These are phyloP conservation scores for Athalia circularis DNA, from an alignment of 2,888 invertebrate species.

Conservation along the genomic window DNA sequence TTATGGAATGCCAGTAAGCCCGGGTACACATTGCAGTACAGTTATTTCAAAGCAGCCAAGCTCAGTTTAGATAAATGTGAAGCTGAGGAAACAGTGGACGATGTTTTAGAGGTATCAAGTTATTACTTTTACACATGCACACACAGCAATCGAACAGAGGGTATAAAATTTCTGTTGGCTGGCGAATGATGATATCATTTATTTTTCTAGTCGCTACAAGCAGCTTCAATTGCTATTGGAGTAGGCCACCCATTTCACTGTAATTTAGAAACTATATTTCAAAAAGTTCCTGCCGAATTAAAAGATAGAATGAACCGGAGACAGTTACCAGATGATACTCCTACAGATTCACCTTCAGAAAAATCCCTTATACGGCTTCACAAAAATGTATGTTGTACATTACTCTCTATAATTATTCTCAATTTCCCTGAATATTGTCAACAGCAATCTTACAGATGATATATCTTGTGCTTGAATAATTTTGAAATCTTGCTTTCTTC, in stretches of 20 bases:
- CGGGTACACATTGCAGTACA: conserved; percentile 88
- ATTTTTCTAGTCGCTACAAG: conserved; percentile 85
- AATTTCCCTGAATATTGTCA: conserved; percentile 9
- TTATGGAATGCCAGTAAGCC: conserved; percentile 94
- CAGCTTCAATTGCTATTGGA: conserved; percentile 85
- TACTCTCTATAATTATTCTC: conserved; percentile 33
- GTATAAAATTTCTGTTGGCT: background rate
- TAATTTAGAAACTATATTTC: conserved; percentile 91
- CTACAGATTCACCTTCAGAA: conserved; percentile 84
- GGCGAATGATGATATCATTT: background rate
- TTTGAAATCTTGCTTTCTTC: conserved; percentile 50
- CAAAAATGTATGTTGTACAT: conserved; percentile 77
- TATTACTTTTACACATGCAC: background rate
- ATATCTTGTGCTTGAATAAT: conserved; percentile 4
- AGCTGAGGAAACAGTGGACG: conserved; percentile 97
- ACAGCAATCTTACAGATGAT: background rate
- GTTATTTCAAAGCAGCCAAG: conserved; percentile 96
- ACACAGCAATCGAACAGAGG: background rate
- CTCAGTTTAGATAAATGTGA: conserved; percentile 96
- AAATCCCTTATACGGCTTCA: conserved; percentile 93
- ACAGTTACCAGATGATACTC: conserved; percentile 77
- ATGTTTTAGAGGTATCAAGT: conserved; percentile 88
- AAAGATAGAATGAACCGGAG: conserved; percentile 84
- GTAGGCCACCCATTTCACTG: conserved; percentile 85
- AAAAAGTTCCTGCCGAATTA: conserved; percentile 89